Percentiles rank a stretch among this genome's conserved stretches.
phyloP scores from a whole-genome alignment of 2,888 invertebrate genomes.

The Patella depressa region DNA sequence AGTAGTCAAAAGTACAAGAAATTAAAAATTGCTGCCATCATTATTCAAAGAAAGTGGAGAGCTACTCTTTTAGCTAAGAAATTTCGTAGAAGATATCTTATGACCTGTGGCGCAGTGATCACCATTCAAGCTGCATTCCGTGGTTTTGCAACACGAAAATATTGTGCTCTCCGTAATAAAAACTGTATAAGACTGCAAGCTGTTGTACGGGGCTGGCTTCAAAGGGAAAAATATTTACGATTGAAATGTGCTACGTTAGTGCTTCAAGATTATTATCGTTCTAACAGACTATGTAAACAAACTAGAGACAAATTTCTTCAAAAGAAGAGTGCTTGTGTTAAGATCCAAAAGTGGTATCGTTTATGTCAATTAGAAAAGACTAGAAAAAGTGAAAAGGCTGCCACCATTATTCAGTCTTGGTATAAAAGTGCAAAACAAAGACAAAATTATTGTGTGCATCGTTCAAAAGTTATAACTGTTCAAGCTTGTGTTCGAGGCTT shows the following conservation, averaged over 20 bases:
- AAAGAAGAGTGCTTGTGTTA: neutral
- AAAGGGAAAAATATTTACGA: slow-evolving; percentile 27
- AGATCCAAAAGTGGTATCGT: slow-evolving; percentile 1
- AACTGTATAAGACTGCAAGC: slow-evolving; percentile 1
- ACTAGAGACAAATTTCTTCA: neutral
- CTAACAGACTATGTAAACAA: neutral
- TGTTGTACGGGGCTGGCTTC: slow-evolving; percentile 20
- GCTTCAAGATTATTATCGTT: slow-evolving; percentile 28
- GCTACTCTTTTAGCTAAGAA: slow-evolving; percentile 22
- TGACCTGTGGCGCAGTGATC: neutral
- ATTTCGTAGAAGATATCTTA: neutral
- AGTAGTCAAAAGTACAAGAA: slow-evolving; percentile 1
- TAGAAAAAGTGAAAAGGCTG: neutral
- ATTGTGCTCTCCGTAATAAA: neutral
- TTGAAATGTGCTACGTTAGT: slow-evolving; percentile 26
- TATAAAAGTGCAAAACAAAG: neutral
- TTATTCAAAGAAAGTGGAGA: slow-evolving; percentile 36
- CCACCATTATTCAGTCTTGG: neutral
- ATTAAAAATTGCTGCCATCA: neutral
- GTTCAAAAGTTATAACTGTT: slow-evolving; percentile 23
- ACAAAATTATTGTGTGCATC: slow-evolving; percentile 15
- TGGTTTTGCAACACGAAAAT: slow-evolving; percentile 22
- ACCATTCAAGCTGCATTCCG: slow-evolving; percentile 13
- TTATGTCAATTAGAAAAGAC: neutral
- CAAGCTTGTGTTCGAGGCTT: slow-evolving; percentile 31